Percentiles rank a stretch among this genome's conserved stretches.
Evolutionary conservation across 2,888 invertebrate genomes (phyloP).

Genomic region (Imbricaverruca yamaguchii): DNA sequence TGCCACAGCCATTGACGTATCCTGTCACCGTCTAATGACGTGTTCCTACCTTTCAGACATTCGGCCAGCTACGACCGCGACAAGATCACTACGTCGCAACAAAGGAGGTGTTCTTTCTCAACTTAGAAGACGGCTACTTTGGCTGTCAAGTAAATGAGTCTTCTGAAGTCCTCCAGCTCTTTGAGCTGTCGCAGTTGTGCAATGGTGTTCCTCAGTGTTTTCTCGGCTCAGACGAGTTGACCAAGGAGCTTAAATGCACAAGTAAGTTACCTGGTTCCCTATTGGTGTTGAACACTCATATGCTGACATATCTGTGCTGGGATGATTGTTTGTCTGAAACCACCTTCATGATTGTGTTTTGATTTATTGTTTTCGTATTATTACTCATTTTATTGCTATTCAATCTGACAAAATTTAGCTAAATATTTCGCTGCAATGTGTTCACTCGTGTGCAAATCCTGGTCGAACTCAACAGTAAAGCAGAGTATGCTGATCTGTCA

Average conservation of each 20-base stretch:
- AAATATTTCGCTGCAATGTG: no score
- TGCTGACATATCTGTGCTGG: neutral
- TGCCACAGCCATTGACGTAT: no score
- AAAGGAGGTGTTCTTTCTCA: conserved; percentile 90
- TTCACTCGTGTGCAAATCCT: no score
- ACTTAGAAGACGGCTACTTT: conserved; percentile 94
- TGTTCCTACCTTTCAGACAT: conserved; percentile 23
- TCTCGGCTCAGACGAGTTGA: conserved; percentile 84
- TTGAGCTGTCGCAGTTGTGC: conserved; percentile 89
- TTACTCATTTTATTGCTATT: no score
- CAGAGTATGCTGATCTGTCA: no score
- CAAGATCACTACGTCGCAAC: conserved; percentile 33
- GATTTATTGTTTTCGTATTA: no score
- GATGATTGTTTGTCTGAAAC: no score
- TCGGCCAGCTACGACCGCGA: conserved; percentile 30
- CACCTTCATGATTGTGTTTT: no score
- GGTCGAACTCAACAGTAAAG: no score
- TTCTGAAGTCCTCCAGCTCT: conserved; percentile 86
- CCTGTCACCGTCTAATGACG: no score
- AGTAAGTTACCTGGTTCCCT: conserved; percentile 52
- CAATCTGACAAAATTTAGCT: no score
- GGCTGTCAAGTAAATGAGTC: conserved; percentile 96
- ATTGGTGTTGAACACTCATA: neutral
- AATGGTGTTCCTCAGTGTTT: conserved; percentile 84
- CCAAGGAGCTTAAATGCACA: conserved; percentile 84